Evolutionary conservation across 2,888 invertebrate species (phyloP).

Genomic region (Tipula unca): DNA sequence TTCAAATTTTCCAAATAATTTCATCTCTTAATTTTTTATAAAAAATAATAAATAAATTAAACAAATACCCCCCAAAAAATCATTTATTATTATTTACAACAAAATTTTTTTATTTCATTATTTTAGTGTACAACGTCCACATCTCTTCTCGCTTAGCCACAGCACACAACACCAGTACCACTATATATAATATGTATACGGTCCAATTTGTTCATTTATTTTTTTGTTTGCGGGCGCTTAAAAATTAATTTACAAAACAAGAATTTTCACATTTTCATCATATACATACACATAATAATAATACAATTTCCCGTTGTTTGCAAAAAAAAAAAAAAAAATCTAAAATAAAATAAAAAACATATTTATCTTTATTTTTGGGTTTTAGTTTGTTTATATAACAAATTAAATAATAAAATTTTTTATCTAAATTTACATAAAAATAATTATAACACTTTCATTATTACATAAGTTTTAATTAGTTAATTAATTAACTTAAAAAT

Average conservation of each 20-base stretch:
- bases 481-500: background rate
- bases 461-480: background rate
- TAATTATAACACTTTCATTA: background rate
- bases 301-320: background rate
- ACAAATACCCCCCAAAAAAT: background rate
- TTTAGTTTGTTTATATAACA: background rate
- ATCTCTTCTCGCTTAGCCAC: background rate
- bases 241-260: background rate
- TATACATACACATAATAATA: background rate
- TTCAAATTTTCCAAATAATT: too few relatives aligned
- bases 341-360: too few relatives aligned
- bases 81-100: background rate
- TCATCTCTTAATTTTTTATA: too few relatives aligned
- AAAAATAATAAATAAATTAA: background rate
- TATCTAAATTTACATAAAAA: slow-evolving; percentile 14
- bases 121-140: background rate
- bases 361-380: background rate
- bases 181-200: too few relatives aligned
- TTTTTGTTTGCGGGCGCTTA: background rate
- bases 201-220: background rate
- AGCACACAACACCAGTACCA: background rate
- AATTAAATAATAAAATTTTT: background rate
- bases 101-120: slow-evolving; percentile 2
- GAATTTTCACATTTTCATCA: background rate
- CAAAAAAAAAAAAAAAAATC: background rate